These are phyloP conservation scores for Bagarius yarrelli DNA, from an alignment of 2,113 vertebrate species.

Conservation along the genomic window DNA sequence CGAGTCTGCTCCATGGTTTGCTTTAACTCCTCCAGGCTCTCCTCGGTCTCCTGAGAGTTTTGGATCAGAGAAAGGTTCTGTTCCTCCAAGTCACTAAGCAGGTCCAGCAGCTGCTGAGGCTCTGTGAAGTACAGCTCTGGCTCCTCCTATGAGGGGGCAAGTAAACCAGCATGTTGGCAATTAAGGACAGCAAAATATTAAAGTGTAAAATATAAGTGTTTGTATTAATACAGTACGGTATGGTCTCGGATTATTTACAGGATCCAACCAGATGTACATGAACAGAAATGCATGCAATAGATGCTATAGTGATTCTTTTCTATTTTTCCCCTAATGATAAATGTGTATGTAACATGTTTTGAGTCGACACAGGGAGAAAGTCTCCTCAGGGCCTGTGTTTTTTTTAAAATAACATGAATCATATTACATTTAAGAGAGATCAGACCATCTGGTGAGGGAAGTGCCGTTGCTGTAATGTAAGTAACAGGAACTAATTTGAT, in stretches of 20 bases:
- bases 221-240: too few relatives aligned
- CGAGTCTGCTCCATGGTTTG: constrained; percentile 66
- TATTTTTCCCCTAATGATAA: too few relatives aligned
- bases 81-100: constrained; percentile 81
- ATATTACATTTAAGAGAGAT: neutral
- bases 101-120: constrained; percentile 81
- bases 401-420: neutral
- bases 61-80: constrained; percentile 84
- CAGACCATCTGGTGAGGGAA: neutral
- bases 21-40: constrained; percentile 72
- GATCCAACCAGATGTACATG: too few relatives aligned
- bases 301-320: too few relatives aligned
- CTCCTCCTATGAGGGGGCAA: constrained; percentile 65
- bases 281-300: too few relatives aligned
- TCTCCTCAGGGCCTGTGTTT: neutral
- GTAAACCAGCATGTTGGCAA: neutral
- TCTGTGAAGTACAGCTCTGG: constrained; percentile 84
- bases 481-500: neutral
- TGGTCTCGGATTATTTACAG: too few relatives aligned
- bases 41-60: constrained; percentile 77
- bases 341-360: too few relatives aligned
- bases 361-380: too few relatives aligned
- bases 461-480: neutral
- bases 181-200: too few relatives aligned
- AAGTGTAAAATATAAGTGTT: too few relatives aligned